Base-by-base conservation (phyloP, 2,113 vertebrate genomes). In the Aramus guarauna region DNA sequence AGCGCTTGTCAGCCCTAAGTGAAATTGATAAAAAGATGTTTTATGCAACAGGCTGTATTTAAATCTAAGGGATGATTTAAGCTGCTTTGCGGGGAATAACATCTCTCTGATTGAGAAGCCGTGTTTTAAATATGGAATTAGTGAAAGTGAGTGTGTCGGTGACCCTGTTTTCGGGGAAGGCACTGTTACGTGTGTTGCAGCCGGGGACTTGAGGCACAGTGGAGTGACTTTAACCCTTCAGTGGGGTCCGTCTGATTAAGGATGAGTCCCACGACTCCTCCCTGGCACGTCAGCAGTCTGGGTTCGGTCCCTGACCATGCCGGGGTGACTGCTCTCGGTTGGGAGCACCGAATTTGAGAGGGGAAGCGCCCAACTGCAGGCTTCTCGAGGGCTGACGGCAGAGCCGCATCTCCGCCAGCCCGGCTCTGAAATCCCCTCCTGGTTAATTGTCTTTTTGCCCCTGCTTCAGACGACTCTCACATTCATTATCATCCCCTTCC, bases 31-130 rank as follows among this genome's bases (percentile, higher is more conserved):
- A 75, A 80, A 80, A 80, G 82, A 88, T 90, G 82, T 72, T 96
- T 92, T 90, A 90, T 94, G 86, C 92, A 92, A 72, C 82, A 84
- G 90, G 86, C 78, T 62, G 78, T 60, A 48, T 84, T 87, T 84
- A 80, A 96, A 92, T 80, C 67, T 34, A 41, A 90, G 82, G 90
- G 58, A 72, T 68, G 21, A 67, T 94, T 84, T 84, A 71, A 94
- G 92, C 86, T 67, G 58, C 53, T 96, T 76, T 80, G 69, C 58
- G 92, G 68, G 52, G 71, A 92, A 90, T 56, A 66, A 47, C 78
- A 62, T 27, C 63, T 53, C 82, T 72, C 15, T 50, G 86, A 75
- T 80, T 75, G 74, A 87, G 90, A 56, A 88, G 82, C 78, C 5
- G 7, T 47, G 69, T 84, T 71, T 92, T 58, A 75, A 93, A 75